Evolutionary conservation across 2,113 vertebrate species (phyloP).

Genomic region (Sminthopsis crassicaudata): DNA sequence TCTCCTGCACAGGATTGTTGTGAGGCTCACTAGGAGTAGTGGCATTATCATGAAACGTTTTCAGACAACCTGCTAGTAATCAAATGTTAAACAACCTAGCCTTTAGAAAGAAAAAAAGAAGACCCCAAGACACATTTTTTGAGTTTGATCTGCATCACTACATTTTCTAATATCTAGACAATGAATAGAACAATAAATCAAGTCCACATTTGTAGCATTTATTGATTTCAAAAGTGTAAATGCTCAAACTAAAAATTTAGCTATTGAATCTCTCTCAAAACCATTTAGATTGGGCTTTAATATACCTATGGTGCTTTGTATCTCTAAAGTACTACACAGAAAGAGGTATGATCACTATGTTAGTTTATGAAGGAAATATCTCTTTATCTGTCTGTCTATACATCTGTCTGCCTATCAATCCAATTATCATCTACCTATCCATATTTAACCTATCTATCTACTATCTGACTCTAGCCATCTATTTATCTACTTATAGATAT

Average conservation of each 20-base stretch:
- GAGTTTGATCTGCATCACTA: background rate
- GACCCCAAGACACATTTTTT: background rate
- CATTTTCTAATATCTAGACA: background rate
- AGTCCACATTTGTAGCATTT: background rate
- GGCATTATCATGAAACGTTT: background rate
- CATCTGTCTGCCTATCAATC: background rate
- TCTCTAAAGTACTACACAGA: background rate
- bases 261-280: background rate
- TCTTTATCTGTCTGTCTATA: background rate
- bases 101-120: background rate
- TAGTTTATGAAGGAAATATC: background rate
- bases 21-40: background rate
- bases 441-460: background rate
- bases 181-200: background rate
- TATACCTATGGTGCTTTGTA: background rate
- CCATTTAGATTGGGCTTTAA: background rate
- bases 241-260: background rate
- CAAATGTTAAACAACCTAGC: background rate
- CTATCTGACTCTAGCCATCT: too few relatives aligned
- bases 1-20: background rate
- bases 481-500: background rate
- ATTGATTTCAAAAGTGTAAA: background rate
- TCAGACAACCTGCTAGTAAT: background rate
- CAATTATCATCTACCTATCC: too few relatives aligned
- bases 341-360: background rate